A percentile compares a stretch with the other conserved stretches of the same genome.
Evolutionary conservation across 2,797 vertebrate species (phyloP).

Genomic region (Pseudotriccus pelzelni): DNA sequence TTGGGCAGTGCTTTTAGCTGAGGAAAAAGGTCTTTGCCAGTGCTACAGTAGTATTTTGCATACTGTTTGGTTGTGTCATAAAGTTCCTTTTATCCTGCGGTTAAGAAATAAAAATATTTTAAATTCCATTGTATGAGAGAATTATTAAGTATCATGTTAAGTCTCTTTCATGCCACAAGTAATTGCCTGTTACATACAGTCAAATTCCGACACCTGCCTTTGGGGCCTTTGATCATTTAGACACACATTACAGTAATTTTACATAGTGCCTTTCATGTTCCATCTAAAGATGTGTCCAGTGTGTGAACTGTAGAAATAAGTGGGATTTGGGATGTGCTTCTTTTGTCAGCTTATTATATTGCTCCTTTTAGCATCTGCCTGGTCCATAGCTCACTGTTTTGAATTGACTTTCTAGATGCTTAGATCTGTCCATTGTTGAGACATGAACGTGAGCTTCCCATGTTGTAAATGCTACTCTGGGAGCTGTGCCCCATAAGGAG

Average conservation of each 20-base stretch:
- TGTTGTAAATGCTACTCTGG: fast-evolving
- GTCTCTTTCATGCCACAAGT: neutral
- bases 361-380: neutral
- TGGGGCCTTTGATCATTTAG: neutral
- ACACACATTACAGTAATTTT: neutral
- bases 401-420: neutral
- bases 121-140: neutral
- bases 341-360: neutral
- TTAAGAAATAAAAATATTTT: conserved; percentile 17
- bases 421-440: neutral
- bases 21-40: neutral
- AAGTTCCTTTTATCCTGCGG: conserved; percentile 12
- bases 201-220: neutral
- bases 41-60: neutral
- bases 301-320: neutral
- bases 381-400: neutral
- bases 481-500: fast-evolving
- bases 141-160: neutral
- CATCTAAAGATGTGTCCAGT: neutral
- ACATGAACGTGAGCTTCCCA: neutral
- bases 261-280: neutral
- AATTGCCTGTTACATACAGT: neutral
- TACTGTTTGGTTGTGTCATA: neutral
- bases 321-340: neutral
- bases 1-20: neutral